Conservation (phyloP, 92 coral and sea anemone species). For the Epizoanthus stellaris region DNA sequence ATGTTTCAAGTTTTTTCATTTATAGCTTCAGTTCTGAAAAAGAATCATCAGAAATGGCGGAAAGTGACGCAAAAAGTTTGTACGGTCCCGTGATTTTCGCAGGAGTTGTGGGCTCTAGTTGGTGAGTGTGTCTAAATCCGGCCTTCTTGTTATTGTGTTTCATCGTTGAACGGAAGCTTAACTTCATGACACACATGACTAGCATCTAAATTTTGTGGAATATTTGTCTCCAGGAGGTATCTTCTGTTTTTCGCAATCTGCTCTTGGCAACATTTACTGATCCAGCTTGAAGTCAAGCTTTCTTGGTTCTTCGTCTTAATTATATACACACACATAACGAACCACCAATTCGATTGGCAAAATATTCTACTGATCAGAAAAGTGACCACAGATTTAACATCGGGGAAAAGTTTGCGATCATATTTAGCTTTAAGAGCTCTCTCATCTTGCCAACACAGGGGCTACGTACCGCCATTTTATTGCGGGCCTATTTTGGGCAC, state of each 20-base stretch:
- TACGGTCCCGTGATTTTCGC: not conserved
- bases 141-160: no score
- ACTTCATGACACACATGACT: no score
- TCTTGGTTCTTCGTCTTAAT: not conserved
- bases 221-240: slow-evolving; percentile 11
- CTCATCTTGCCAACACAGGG: not conserved
- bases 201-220: not conserved
- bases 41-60: not conserved
- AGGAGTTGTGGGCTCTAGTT: no score
- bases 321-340: no score
- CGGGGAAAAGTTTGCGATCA: not conserved
- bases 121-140: no score
- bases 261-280: slow-evolving; percentile 6
- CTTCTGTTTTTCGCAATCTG: not conserved
- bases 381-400: no score
- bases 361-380: no score
- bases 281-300: not conserved
- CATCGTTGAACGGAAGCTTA: no score
- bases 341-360: no score
- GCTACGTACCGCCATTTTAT: not conserved
- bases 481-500: not conserved
- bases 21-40: not conserved
- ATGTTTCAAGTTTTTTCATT: not conserved
- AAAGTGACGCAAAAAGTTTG: slow-evolving; percentile 4
- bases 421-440: not conserved